Base-by-base conservation (phyloP, 2,113 vertebrate genomes). In the Chloropsis cyanopogon region DNA sequence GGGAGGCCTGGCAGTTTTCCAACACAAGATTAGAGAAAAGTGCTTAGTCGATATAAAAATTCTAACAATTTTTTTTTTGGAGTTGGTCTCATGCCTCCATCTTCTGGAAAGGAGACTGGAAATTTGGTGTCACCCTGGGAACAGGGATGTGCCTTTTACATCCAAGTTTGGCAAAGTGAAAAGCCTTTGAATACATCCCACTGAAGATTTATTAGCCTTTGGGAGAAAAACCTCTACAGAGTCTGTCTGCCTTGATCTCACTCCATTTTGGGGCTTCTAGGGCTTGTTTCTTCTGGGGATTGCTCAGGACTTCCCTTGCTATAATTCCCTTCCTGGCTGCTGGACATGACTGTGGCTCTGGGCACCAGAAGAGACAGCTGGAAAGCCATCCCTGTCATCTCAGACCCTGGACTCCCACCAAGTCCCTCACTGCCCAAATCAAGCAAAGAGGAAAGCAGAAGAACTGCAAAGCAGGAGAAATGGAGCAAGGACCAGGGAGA, bases 11-110 rank as follows among this genome's bases (percentile, higher is more conserved):
- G 94, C 7, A 0, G 18, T 19, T 86, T 94, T 88, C 80, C 92
- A 94, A 17, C 46, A 53, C 15, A 60, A 90, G 85, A 94, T 92
- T 93, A 96, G 64, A 94, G 93, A 88, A 95, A 95, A 96, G 79
- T 92, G 92, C 90, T 94, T 92, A 83, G 68, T 56, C 1, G 22
- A 86, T 92, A 57, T 37, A 78, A 86, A 87, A 95, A 84, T 78
- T 86, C 60, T 78, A 86, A 92, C 47, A 31, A 64, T 89, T 82
- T 4, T 88, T 86, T 88, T 72, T 69, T 78, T 56, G 29, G 35
- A 90, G 71, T 37, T 1, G 3, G 28, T 93, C 54, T 91, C 52
- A 82, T 1, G 9, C 81, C 70, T 92, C 71, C 91, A 85, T 85
- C 64, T 64, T 71, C 72, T 92, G 82, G 88, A 95, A 85, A 89